These are phyloP conservation scores for Alectoris magna DNA, from an alignment of 2,797 vertebrate species.

Conservation along the genomic window DNA sequence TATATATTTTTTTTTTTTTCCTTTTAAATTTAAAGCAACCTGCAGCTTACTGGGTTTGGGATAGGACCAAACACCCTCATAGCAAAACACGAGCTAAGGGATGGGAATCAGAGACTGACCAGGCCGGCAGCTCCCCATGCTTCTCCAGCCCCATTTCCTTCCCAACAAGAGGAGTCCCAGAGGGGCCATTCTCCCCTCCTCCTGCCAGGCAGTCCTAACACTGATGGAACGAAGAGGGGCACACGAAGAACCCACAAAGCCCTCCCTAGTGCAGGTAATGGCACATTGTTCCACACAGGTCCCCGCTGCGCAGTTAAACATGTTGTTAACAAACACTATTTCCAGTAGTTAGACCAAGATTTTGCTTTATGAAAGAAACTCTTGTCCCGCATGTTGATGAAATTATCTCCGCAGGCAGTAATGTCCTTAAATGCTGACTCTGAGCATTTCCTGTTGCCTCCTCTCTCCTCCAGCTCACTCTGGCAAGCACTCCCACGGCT, in stretches of 20 bases:
- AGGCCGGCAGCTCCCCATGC: not conserved
- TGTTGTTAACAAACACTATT: not conserved
- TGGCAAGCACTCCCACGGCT: conserved; percentile 2
- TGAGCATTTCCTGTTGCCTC: conserved; percentile 41
- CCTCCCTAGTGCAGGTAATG: not conserved
- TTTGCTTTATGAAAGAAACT: not conserved
- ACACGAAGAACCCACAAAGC: not conserved
- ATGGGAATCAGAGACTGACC: not conserved
- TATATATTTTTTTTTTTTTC: not conserved
- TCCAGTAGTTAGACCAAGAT: not conserved
- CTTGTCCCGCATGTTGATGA: conserved; percentile 22
- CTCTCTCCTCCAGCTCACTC: conserved; percentile 29
- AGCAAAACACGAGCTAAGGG: not conserved
- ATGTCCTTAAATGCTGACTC: conserved; percentile 56
- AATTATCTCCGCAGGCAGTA: conserved; percentile 54
- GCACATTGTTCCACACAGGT: not conserved
- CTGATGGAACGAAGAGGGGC: not conserved
- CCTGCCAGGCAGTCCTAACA: not conserved
- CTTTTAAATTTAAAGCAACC: not conserved
- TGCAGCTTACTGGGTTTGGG: not conserved
- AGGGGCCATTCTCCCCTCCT: not conserved
- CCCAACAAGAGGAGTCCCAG: not conserved
- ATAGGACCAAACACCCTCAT: not conserved
- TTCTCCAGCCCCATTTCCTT: not conserved
- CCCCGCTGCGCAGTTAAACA: not conserved